These are phyloP conservation scores for Aphelocoma californica DNA, from an alignment of 2,797 vertebrate genomes.

Conservation along the genomic window DNA sequence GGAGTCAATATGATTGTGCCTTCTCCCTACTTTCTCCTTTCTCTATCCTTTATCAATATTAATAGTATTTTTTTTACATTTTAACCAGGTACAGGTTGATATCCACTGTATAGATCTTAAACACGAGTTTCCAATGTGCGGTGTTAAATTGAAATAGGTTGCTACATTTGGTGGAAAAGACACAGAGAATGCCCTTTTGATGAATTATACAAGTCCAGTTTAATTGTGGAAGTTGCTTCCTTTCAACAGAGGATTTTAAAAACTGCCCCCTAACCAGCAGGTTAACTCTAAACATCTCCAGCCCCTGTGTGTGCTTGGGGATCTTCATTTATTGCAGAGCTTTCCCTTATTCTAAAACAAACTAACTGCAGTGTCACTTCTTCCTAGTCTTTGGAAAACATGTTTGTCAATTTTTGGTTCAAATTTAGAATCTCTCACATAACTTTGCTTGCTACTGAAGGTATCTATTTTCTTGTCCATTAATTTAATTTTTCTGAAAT, in stretches of 20 bases:
- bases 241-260: not conserved
- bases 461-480: not conserved
- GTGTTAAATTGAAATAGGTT: not conserved
- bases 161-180: not conserved
- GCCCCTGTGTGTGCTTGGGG: not conserved
- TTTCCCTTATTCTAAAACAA: not conserved
- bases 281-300: not conserved
- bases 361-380: not conserved
- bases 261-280: not conserved
- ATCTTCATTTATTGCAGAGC: not conserved
- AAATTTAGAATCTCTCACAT: not conserved
- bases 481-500: not conserved
- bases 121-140: not conserved
- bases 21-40: constrained; percentile 6
- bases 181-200: not conserved
- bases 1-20: not conserved
- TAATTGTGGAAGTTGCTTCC: not conserved
- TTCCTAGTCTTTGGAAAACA: not conserved
- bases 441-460: not conserved
- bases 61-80: not conserved
- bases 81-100: not conserved
- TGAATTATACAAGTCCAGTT: not conserved
- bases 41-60: not conserved
- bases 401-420: not conserved
- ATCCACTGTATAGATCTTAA: not conserved